phyloP scores from a whole-genome alignment of 2,797 vertebrate species.

The Tragopan temminckii region DNA sequence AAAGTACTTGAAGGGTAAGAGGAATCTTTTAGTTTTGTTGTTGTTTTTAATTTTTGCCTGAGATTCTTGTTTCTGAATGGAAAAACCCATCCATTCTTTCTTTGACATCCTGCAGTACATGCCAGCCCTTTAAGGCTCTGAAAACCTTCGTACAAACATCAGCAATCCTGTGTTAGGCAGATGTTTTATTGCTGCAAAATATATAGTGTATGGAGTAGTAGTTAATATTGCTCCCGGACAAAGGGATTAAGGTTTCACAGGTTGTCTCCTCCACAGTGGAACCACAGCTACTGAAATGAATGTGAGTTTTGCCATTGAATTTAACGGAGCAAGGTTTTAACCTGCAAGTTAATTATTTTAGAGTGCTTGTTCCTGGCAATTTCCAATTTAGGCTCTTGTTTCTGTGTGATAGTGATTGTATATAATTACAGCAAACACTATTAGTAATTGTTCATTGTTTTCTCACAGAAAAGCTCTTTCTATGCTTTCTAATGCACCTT shows the following conservation, averaged over 20 bases:
- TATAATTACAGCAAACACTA: not conserved
- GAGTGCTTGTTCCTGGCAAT: not conserved
- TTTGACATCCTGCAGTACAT: not conserved
- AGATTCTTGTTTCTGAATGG: not conserved
- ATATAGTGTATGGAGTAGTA: not conserved
- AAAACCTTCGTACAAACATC: not conserved
- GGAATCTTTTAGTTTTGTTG: not conserved
- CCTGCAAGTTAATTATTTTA: not conserved
- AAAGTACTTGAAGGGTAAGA: slow-evolving; percentile 64
- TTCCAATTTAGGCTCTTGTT: not conserved
- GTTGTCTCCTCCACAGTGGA: not conserved
- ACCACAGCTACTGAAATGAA: not conserved
- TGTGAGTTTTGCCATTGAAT: not conserved
- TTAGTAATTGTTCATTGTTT: not conserved
- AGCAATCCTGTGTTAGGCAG: not conserved
- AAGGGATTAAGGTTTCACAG: not conserved
- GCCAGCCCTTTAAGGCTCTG: not conserved
- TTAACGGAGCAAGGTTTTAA: not conserved
- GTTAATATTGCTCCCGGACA: not conserved
- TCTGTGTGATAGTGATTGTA: not conserved
- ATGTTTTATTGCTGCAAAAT: not conserved
- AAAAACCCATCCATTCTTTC: not conserved
- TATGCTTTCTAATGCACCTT: not conserved
- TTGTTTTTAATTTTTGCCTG: not conserved
- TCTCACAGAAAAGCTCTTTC: not conserved